Base-by-base conservation (phyloP, 1,140 invertebrate genomes). In the Caenorhabditis elegans region DNA sequence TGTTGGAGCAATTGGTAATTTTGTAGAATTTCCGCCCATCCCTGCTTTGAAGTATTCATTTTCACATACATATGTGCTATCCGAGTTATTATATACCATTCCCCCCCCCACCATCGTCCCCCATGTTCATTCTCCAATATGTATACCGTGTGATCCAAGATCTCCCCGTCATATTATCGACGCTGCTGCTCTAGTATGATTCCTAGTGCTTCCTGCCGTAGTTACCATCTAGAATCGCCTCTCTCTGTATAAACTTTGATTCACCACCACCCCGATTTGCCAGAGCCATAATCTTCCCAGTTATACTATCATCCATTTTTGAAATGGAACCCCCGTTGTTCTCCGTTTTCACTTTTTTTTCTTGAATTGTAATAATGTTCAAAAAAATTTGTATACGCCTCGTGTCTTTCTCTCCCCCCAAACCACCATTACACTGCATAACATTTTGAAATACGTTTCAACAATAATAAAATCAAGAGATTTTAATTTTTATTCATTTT, bases 141-240 rank as follows among this genome's bases (percentile, higher is more conserved):
- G 26, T 60, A 60, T 34, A 60, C 53, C 53, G 53, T 60, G 53
- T 60, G 53, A 60, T 60, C 15, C 28, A 60, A 13, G 53, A 60
- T 60, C 53, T 60, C 53, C 19, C n/a, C n/a, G n/a, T n/a, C n/a
- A n/a, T n/a, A n/a, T n/a, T n/a, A n/a, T n/a, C n/a, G n/a, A n/a
- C n/a, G n/a, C n/a, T n/a, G n/a, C n/a, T n/a, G n/a, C 34, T 17
- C 19, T 60, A 60, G 53, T 60, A 60, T 17, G 10, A 24, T 22
- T 22, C 34, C 53, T 60, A 60, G 53, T 24, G 6, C 19, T 60
- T 3, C 46, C 46, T n/a, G n/a, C n/a, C n/a, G n/a, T n/a, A n/a
- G n/a, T n/a, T n/a, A n/a, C n/a, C n/a, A n/a, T n/a, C n/a, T n/a
- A n/a, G n/a, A n/a, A 17, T 8, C 49, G 22, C 22, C 10, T 26